phyloP scores from a whole-genome alignment of 1,140 invertebrate genomes.

The Rhizoglyphus robini region DNA sequence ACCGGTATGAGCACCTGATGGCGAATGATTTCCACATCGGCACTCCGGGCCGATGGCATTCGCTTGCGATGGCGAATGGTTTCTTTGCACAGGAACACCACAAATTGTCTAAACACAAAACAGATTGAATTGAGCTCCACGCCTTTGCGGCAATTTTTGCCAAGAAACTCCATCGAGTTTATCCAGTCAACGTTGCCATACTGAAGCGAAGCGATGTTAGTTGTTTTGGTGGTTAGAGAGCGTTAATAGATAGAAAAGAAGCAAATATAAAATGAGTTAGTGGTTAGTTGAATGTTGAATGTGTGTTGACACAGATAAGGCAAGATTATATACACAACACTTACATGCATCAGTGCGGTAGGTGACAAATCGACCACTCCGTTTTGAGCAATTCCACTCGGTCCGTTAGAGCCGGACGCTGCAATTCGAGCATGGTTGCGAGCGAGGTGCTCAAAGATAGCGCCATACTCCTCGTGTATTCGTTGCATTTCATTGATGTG shows the following conservation, averaged over 20 bases:
- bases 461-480: constrained; percentile 97
- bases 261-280: background rate
- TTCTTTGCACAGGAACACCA: constrained; percentile 94
- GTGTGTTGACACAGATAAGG: background rate
- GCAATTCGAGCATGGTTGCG: background rate
- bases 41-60: constrained; percentile 30
- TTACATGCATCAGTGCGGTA: constrained; percentile 15
- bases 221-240: background rate
- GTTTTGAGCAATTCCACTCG: background rate
- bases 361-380: constrained; percentile 8
- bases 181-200: constrained; percentile 95
- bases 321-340: background rate
- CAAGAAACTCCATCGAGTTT: constrained; percentile 81
- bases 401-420: background rate
- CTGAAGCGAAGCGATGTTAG: constrained; percentile 38
- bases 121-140: constrained; percentile 91
- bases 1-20: constrained; percentile 92
- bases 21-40: constrained; percentile 71
- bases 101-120: constrained; percentile 93
- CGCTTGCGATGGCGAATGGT: constrained; percentile 87
- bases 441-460: constrained; percentile 42
- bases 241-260: background rate
- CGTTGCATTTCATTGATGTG: constrained; percentile 99
- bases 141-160: constrained; percentile 67
- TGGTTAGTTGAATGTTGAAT: background rate